phyloP scores from a whole-genome alignment of 2,888 invertebrate species.

The Uropetala carovei region DNA sequence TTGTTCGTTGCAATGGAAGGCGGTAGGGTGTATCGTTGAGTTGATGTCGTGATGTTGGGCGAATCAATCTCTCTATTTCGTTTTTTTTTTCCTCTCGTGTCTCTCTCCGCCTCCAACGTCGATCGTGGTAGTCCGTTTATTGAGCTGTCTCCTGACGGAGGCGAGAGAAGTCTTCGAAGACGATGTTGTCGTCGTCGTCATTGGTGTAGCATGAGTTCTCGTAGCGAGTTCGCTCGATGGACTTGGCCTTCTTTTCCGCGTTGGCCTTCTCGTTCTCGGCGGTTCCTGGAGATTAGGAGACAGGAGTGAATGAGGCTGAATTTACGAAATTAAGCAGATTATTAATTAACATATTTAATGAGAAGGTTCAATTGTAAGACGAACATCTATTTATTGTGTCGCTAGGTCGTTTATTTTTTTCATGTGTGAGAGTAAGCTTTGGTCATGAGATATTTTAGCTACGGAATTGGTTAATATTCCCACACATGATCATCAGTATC shows the following conservation, averaged over 20 bases:
- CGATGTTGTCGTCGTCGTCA: constrained; percentile 96
- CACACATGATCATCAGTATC: too few relatives aligned
- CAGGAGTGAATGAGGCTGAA: too few relatives aligned
- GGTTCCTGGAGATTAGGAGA: constrained; percentile 76
- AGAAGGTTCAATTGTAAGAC: too few relatives aligned
- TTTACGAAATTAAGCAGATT: background rate
- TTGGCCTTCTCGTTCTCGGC: constrained; percentile 86
- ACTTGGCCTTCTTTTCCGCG: constrained; percentile 90
- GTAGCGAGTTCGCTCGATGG: constrained; percentile 88
- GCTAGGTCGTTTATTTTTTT: too few relatives aligned
- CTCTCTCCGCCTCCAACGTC: constrained; percentile 49
- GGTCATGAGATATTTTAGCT: too few relatives aligned
- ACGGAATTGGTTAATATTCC: too few relatives aligned
- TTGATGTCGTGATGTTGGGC: constrained; percentile 1
- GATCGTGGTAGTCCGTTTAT: constrained; percentile 74
- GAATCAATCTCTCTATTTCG: constrained; percentile 15
- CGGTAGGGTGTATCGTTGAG: constrained; percentile 52
- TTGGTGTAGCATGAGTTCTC: constrained; percentile 90
- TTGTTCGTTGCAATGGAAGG: background rate
- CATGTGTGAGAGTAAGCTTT: too few relatives aligned
- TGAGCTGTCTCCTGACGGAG: constrained; percentile 87
- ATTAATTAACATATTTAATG: background rate
- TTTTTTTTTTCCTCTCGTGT: background rate
- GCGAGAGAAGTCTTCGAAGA: constrained; percentile 98
- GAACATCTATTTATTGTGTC: too few relatives aligned